Evolutionary conservation across 2,888 invertebrate species (phyloP), one percentile per base, ranked within the genome.

Genomic region (Acrocyrtus sp.): DNA sequence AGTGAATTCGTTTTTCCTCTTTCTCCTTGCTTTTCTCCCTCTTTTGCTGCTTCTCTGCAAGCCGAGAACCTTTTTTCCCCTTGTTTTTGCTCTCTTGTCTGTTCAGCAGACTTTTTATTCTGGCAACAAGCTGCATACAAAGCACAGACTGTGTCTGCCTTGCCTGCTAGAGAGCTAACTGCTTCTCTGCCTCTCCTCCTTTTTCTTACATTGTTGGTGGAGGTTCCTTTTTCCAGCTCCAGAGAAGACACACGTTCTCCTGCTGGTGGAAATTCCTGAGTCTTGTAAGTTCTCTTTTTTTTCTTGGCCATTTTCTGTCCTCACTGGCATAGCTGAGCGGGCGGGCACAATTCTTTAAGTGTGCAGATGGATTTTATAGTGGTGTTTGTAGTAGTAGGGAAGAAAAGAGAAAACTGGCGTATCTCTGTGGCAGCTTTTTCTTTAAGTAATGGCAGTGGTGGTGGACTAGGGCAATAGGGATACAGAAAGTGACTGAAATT

Each of bases 231-330:
- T 34, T 27, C n/a, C 24, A 5, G 24, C 15, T 10, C 21, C 3
- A 19, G 26, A 39, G 45, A 26, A 24, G 24, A 12, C 58, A 26
- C 26, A 60, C 47, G 34, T 21, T 15, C 43, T 54, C 54, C n/a
- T n/a, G n/a, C n/a, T n/a, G n/a, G n/a, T 60, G 60, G 47, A 60
- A 48, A 60, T 60, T 47, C 29, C 29, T 47, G n/a, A 29, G 26
- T 47, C n/a, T 19, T 58, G 15, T 15, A 10, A 12, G n/a, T n/a
- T n/a, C n/a, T n/a, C n/a, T n/a, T n/a, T n/a, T n/a, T n/a, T n/a
- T n/a, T n/a, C n/a, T n/a, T n/a, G n/a, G n/a, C n/a, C n/a, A n/a
- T n/a, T n/a, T n/a, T n/a, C n/a, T n/a, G n/a, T n/a, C n/a, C n/a
- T n/a, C n/a, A n/a, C n/a, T n/a, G n/a, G n/a, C n/a, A n/a, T n/a